Conservation (phyloP, 2,797 vertebrate genomes). For the Cuculus canorus region DNA sequence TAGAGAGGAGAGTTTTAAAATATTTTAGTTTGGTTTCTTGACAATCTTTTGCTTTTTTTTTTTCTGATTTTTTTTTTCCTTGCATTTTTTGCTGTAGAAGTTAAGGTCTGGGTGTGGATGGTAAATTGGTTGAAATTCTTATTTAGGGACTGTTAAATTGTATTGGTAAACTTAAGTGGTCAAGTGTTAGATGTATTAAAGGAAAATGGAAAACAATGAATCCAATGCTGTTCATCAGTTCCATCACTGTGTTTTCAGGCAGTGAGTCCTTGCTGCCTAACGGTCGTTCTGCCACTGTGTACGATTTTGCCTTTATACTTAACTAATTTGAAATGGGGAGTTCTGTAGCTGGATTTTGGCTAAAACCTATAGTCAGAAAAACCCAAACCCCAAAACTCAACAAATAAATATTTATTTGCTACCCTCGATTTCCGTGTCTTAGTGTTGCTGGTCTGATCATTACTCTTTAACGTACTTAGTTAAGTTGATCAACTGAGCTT, state of each 20-base stretch:
- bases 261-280: neutral
- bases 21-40: neutral
- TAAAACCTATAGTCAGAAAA: neutral
- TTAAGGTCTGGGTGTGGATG: neutral
- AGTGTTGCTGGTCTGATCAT: neutral
- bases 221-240: neutral
- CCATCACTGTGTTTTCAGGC: neutral
- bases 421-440: neutral
- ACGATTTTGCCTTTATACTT: neutral
- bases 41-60: neutral
- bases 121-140: neutral
- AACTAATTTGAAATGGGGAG: neutral
- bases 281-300: neutral
- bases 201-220: neutral
- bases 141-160: neutral
- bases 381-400: neutral
- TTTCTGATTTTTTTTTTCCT: too few species aligned
- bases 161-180: neutral
- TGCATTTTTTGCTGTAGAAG: neutral
- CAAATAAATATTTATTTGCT: neutral
- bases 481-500: neutral
- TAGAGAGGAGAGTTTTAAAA: neutral
- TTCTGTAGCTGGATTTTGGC: neutral
- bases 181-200: neutral
- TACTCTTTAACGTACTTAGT: neutral